These are phyloP conservation scores for Elgaria multicarinata DNA, from an alignment of 2,113 vertebrate genomes.

Conservation along the genomic window DNA sequence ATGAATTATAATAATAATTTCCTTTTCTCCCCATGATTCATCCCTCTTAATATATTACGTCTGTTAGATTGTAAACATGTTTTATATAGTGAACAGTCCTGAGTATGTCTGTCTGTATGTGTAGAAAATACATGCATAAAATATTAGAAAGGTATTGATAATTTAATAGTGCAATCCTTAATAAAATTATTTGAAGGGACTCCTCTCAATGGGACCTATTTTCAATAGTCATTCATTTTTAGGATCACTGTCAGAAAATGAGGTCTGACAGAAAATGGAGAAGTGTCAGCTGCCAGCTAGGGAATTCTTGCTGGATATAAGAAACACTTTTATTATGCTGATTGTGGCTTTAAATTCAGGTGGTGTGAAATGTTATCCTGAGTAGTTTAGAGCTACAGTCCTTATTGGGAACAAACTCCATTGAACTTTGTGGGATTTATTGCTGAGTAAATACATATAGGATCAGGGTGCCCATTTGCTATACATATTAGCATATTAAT, in stretches of 20 bases:
- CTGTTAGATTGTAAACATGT: neutral
- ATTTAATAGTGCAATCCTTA: neutral
- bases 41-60: neutral
- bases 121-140: neutral
- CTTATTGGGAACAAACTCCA: neutral
- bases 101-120: neutral
- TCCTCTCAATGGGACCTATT: neutral
- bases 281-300: too few relatives aligned
- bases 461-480: neutral
- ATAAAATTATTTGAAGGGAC: neutral
- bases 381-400: neutral
- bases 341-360: neutral
- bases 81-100: neutral
- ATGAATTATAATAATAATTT: neutral
- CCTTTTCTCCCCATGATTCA: neutral
- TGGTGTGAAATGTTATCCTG: neutral
- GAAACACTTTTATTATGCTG: neutral
- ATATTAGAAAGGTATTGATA: neutral
- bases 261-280: too few relatives aligned
- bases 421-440: neutral
- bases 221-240: neutral
- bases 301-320: too few relatives aligned
- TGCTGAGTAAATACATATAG: neutral
- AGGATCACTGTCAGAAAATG: too few relatives aligned
- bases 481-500: neutral